A percentile compares a stretch with the other conserved stretches of the same genome.
phyloP scores from a whole-genome alignment of 2,113 vertebrate species.

The Neolamprologus tretocephalus region DNA sequence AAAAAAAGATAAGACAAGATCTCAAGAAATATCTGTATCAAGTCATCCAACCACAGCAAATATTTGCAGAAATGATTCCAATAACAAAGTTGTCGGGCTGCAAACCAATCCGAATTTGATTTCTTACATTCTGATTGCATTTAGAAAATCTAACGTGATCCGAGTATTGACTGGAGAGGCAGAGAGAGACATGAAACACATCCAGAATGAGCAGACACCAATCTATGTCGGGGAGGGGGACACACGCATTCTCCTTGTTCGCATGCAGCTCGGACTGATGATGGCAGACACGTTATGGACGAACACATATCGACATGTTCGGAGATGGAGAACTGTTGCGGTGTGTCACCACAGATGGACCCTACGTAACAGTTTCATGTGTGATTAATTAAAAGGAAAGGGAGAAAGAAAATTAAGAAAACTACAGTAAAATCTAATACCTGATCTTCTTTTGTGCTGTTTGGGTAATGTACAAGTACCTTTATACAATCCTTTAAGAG shows the following conservation, averaged over 20 bases:
- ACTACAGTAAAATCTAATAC: slow-evolving; percentile 61
- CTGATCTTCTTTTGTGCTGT: slow-evolving; percentile 79
- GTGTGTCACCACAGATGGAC: slow-evolving; percentile 62
- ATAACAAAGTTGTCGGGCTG: background rate
- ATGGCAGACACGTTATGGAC: slow-evolving; percentile 44
- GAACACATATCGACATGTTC: slow-evolving; percentile 45
- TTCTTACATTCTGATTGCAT: background rate
- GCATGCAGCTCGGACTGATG: slow-evolving; percentile 65
- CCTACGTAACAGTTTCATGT: slow-evolving; percentile 47
- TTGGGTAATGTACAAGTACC: slow-evolving; percentile 78
- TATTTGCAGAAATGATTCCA: background rate
- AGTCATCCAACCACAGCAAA: background rate
- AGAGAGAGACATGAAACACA: slow-evolving; percentile 21
- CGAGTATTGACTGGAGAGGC: slow-evolving; percentile 10
- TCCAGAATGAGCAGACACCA: slow-evolving; percentile 63
- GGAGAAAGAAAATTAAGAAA: background rate
- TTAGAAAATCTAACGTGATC: background rate
- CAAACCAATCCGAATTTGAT: background rate
- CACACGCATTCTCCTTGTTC: slow-evolving; percentile 42
- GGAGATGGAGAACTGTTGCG: slow-evolving; percentile 56
- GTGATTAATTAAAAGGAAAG: background rate
- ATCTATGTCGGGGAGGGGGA: slow-evolving; percentile 52
- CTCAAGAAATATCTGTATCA: background rate
- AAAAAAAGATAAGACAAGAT: background rate
- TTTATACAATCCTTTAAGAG: slow-evolving; percentile 76